These are phyloP conservation scores for Globodera rostochiensis DNA, from an alignment of 1,140 invertebrate species.

Conservation along the genomic window DNA sequence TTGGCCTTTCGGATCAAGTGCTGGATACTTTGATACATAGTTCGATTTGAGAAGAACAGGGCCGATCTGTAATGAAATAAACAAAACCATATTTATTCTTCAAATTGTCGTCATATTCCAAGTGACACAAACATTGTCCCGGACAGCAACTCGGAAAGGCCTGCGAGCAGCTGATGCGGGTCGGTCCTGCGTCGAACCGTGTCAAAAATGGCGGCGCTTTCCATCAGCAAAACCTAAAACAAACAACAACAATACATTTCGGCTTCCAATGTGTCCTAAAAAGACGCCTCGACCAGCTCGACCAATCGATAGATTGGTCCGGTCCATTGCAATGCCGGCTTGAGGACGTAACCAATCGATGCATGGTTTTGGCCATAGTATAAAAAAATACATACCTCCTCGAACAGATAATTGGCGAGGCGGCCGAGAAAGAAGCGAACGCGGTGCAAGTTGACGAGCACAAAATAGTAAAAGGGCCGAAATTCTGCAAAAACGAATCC, in stretches of 20 bases:
- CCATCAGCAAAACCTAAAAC: slow-evolving; percentile 13
- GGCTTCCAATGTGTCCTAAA: not conserved
- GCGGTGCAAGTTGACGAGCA: slow-evolving; percentile 1
- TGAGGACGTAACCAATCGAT: not conserved
- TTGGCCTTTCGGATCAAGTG: not conserved
- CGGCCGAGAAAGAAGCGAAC: slow-evolving; percentile 12
- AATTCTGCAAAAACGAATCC: not conserved
- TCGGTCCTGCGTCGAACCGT: not conserved
- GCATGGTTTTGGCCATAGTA: too few relatives aligned
- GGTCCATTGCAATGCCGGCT: not conserved
- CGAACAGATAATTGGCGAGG: slow-evolving; percentile 17
- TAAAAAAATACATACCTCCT: slow-evolving; percentile 12
- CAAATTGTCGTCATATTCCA: too few relatives aligned
- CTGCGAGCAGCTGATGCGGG: slow-evolving; percentile 9
- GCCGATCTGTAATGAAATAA: too few relatives aligned
- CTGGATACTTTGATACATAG: not conserved
- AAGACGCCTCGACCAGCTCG: too few relatives aligned
- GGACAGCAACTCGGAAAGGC: slow-evolving; percentile 6
- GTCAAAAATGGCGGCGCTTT: slow-evolving; percentile 19
- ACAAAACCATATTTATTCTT: too few relatives aligned
- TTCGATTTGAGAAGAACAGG: too few relatives aligned
- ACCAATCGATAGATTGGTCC: too few relatives aligned
- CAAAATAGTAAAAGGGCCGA: not conserved
- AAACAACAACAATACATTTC: not conserved
- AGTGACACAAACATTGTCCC: not conserved